Evolutionary conservation across 2,113 vertebrate species (phyloP), one percentile per base, ranked within the genome.

Genomic region (Dendrocopos noguchii): DNA sequence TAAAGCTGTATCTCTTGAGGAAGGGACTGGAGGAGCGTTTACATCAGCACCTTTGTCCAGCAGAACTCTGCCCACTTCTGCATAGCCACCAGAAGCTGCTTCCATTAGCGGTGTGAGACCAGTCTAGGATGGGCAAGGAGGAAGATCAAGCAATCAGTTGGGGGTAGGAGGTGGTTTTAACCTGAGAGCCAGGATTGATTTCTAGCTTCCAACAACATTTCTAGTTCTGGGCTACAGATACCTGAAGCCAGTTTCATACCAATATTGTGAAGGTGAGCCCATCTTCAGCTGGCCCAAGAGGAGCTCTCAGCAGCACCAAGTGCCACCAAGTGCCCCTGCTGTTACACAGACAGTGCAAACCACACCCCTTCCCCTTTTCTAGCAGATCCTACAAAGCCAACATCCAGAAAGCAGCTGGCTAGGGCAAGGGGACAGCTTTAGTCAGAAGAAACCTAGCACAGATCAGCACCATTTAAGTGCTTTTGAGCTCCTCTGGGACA

Each of bases 31-130:
- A 84, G 99, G 99, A 76, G 99, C 99, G 10, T 99, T 99, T 55
- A 99, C 99, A 94, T 99, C 99, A 2, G 99, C 99, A 67, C 99
- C 99, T 98, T 99, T 99, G 97, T 99, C 99, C 95, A 99, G 97
- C 94, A 99, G 98, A 85, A 99, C 99, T 76, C 99, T 97, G 78
- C 99, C 99, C 79, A 99, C 99, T 91, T 99, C 99, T 3, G 99
- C 99, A 55, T 99, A 99, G 34, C 99, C 99, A 76, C 99, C 99
- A n/a, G 99, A 99, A 3, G 99, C 99, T 42, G 99, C 99, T 97
- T 99, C 99, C 99, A 99, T 99, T 70, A 99, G 95, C 0, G 99
- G 99, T 25, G 99, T 99, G 31, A 99, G 98, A 59, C 99, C 99
- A 87, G 99, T 99, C 99, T 99, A 91, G 8, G 34, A 84, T 9